These are phyloP conservation scores for Castor canadensis DNA, from an alignment of 2,113 vertebrate species.

Conservation along the genomic window DNA sequence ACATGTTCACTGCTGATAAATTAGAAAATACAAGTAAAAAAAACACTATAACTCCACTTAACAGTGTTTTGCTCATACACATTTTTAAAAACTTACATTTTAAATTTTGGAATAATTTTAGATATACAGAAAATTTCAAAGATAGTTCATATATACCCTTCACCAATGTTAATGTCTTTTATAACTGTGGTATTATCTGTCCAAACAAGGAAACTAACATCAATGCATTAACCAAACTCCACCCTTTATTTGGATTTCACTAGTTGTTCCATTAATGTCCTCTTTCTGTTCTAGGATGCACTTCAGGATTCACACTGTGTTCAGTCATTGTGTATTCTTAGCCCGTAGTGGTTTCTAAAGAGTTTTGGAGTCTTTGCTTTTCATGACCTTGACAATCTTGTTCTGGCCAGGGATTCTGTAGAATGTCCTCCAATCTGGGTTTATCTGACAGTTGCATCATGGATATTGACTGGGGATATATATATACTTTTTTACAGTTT, in stretches of 20 bases:
- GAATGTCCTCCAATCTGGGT: background rate
- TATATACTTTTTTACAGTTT: too few relatives aligned
- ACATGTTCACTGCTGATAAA: too few relatives aligned
- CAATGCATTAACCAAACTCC: background rate
- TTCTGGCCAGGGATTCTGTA: background rate
- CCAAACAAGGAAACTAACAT: constrained; percentile 17
- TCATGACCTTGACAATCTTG: background rate
- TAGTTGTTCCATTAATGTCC: background rate
- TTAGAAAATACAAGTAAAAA: background rate
- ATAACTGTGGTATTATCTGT: background rate
- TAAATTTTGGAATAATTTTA: background rate
- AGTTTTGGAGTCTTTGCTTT: background rate
- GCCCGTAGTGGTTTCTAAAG: background rate
- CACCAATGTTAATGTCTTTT: background rate
- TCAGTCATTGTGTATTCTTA: background rate
- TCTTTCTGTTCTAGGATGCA: background rate
- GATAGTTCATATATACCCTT: background rate
- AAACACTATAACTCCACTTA: background rate
- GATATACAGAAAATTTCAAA: constrained; percentile 14
- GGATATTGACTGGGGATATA: background rate
- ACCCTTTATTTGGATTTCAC: background rate
- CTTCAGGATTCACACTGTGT: background rate
- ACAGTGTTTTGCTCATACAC: background rate
- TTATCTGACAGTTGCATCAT: background rate
- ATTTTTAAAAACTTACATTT: background rate